Evolutionary conservation across 2,888 invertebrate species (phyloP).

Genomic region (Druceiella hillmani): DNA sequence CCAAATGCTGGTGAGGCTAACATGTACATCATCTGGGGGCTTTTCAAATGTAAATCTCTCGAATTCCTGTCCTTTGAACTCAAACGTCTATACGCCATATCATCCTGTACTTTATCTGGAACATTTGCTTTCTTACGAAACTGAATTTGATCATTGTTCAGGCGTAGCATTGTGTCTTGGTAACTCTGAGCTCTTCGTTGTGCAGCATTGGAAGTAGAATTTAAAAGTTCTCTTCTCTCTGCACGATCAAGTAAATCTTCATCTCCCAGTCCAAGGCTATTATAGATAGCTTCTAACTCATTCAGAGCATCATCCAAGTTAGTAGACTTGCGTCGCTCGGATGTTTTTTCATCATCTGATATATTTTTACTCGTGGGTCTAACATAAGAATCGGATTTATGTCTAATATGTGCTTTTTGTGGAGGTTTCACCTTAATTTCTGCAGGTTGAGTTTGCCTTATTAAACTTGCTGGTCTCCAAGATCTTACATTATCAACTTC

Average conservation of each 20-base stretch:
- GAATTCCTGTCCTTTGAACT: conserved; percentile 51
- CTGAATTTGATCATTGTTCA: conserved; percentile 44
- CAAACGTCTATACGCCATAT: conserved; percentile 74
- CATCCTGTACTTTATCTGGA: conserved; percentile 66
- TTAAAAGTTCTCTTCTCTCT: conserved; percentile 65
- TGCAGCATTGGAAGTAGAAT: conserved; percentile 32
- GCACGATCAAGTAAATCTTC: conserved; percentile 77
- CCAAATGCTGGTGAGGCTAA: conserved; percentile 62
- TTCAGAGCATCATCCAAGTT: conserved; percentile 84
- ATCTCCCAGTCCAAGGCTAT: conserved; percentile 78
- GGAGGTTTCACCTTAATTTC: conserved; percentile 35
- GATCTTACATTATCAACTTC: neutral
- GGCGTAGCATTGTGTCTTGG: no score
- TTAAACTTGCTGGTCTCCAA: conserved; percentile 17
- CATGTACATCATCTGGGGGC: conserved; percentile 66
- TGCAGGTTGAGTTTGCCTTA: conserved; percentile 44
- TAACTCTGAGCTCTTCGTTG: no score
- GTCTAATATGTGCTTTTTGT: conserved; percentile 40
- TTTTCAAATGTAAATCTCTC: no score
- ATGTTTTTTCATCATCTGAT: conserved; percentile 45
- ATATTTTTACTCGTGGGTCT: conserved; percentile 37
- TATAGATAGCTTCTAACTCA: conserved; percentile 88
- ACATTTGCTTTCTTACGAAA: conserved; percentile 47
- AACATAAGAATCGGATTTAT: conserved; percentile 45
- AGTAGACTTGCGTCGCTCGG: conserved; percentile 60